These are phyloP conservation scores for Pelagia noctiluca DNA, from an alignment of 30 jellyfish, hydroid and myxozoan genomes.

Conservation along the genomic window DNA sequence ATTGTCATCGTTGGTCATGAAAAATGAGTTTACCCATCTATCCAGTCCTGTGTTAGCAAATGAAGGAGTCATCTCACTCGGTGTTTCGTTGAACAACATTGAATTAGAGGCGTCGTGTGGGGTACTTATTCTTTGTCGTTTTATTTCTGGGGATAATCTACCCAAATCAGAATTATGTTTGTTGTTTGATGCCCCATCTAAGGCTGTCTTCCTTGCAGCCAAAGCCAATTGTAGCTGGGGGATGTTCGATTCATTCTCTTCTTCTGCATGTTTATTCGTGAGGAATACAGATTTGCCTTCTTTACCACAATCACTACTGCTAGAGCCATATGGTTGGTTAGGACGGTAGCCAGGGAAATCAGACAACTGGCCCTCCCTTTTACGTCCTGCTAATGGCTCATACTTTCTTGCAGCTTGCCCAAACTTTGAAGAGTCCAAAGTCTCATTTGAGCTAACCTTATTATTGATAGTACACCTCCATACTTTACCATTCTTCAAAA, in stretches of 20 bases:
- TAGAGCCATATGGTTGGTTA: background rate
- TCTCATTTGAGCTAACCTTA: background rate
- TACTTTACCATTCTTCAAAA: conserved; percentile 55
- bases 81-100: background rate
- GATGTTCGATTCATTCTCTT: background rate
- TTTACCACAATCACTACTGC: background rate
- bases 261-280: background rate
- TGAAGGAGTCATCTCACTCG: background rate
- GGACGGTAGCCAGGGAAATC: background rate
- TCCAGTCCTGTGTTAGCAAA: background rate
- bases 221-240: too few relatives aligned
- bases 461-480: conserved; percentile 28
- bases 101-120: background rate
- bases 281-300: background rate
- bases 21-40: background rate
- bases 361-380: background rate
- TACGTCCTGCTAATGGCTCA: background rate
- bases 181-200: background rate
- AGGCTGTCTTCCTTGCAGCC: too few relatives aligned
- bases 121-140: background rate
- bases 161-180: background rate
- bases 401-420: background rate
- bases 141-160: background rate
- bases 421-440: background rate
- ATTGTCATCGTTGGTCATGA: too few relatives aligned